Evolutionary conservation across 2,888 invertebrate species (phyloP).

Genomic region (Molorchus minor): DNA sequence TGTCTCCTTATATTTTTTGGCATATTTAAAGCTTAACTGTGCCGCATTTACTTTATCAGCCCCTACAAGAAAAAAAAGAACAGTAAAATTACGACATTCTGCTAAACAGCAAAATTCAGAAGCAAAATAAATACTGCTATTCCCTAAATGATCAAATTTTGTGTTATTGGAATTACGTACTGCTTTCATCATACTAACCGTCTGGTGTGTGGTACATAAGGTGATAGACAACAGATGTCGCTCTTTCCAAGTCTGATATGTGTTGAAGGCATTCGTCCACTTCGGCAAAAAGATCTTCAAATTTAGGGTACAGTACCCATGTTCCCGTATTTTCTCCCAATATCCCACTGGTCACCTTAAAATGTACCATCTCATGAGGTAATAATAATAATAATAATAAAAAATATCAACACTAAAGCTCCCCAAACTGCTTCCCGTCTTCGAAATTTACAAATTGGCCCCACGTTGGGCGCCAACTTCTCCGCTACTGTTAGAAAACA

Average conservation of each 20-base stretch:
- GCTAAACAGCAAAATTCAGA: too few species aligned
- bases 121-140: too few species aligned
- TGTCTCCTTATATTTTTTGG: conserved; percentile 56
- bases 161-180: background rate
- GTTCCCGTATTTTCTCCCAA: conserved; percentile 29
- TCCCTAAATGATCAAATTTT: background rate
- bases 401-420: conserved; percentile 32
- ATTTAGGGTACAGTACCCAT: conserved; percentile 57
- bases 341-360: conserved; percentile 42
- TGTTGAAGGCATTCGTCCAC: conserved; percentile 59
- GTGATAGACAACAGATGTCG: conserved; percentile 57
- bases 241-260: conserved; percentile 57
- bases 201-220: conserved; percentile 53
- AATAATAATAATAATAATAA: background rate
- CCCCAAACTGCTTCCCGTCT: too few species aligned
- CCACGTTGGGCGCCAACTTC: too few species aligned
- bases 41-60: conserved; percentile 66
- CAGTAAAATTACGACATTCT: too few species aligned
- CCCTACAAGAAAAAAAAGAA: conserved; percentile 49
- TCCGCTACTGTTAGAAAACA: too few species aligned
- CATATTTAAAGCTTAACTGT: conserved; percentile 63
- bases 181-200: conserved; percentile 47
- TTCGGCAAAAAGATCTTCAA: conserved; percentile 55
- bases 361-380: background rate
- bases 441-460: too few species aligned